These are phyloP conservation scores for Endotricha flammealis DNA, from an alignment of 2,888 invertebrate species.

Conservation along the genomic window DNA sequence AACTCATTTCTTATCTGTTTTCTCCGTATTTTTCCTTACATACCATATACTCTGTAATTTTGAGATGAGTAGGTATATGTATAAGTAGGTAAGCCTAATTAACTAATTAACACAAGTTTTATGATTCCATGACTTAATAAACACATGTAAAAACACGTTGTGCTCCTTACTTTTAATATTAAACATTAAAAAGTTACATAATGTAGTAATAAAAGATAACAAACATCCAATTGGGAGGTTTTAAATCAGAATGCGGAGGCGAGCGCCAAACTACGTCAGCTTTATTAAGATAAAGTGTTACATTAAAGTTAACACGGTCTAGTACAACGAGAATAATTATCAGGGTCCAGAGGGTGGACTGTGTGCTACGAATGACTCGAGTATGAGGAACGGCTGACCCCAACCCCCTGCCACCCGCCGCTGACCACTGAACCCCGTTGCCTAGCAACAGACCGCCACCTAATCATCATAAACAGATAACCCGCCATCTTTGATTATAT, in stretches of 20 bases:
- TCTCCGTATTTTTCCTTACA: no score
- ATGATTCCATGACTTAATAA: no score
- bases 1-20: no score
- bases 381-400: constrained; percentile 63
- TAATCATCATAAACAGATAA: constrained; percentile 76
- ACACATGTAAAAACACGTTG: no score
- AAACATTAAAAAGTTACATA: not conserved
- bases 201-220: not conserved
- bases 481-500: constrained; percentile 57
- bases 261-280: constrained; percentile 20
- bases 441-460: constrained; percentile 66
- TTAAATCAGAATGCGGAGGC: not conserved
- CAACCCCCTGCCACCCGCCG: constrained; percentile 30
- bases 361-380: constrained; percentile 45
- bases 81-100: no score
- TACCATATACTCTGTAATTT: no score
- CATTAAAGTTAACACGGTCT: constrained; percentile 62
- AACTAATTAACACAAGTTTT: no score
- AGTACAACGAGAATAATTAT: constrained; percentile 68
- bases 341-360: constrained; percentile 48
- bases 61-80: no score
- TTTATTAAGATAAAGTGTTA: constrained; percentile 44
- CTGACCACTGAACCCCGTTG: constrained; percentile 71
- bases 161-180: not conserved
- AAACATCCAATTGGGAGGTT: not conserved